Conservation (phyloP, 2,888 invertebrate genomes). For the Philhelius pedissequus region DNA sequence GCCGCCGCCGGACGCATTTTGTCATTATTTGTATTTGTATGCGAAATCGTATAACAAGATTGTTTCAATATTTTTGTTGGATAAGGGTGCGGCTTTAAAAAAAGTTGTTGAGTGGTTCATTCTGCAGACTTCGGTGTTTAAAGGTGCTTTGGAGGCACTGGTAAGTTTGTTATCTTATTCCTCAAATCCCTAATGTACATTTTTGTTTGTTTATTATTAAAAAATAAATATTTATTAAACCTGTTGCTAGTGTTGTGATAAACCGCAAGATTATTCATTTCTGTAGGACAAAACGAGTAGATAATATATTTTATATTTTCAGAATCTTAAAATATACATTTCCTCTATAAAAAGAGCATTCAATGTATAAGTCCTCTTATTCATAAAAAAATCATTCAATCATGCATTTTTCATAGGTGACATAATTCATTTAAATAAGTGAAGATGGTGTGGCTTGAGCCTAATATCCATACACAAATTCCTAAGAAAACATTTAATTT, state of each 20-base stretch:
- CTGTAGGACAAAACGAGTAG: not conserved
- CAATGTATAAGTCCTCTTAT: no score
- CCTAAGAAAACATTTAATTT: no score
- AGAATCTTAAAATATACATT: no score
- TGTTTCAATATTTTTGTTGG: conserved; percentile 19
- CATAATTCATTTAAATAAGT: no score
- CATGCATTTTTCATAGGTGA: no score
- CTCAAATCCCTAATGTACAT: not conserved
- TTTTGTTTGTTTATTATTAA: not conserved
- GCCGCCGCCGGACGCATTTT: conserved; percentile 30
- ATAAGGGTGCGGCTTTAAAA: conserved; percentile 54
- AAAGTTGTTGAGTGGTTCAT: not conserved
- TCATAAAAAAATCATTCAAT: no score
- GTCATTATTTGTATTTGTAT: conserved; percentile 29
- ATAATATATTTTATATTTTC: not conserved
- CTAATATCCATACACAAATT: no score
- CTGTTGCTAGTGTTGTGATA: not conserved
- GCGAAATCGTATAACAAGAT: conserved; percentile 31
- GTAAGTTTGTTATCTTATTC: conserved; percentile 24
- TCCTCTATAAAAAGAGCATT: no score
- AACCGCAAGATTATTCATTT: not conserved
- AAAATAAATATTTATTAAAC: not conserved
- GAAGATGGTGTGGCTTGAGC: no score
- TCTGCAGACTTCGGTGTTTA: conserved; percentile 1
- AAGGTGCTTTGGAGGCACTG: not conserved